Percentiles rank a stretch among this genome's conserved stretches.
Evolutionary conservation across 2,797 vertebrate genomes (phyloP).

Genomic region (Notoglanidium macrostoma): DNA sequence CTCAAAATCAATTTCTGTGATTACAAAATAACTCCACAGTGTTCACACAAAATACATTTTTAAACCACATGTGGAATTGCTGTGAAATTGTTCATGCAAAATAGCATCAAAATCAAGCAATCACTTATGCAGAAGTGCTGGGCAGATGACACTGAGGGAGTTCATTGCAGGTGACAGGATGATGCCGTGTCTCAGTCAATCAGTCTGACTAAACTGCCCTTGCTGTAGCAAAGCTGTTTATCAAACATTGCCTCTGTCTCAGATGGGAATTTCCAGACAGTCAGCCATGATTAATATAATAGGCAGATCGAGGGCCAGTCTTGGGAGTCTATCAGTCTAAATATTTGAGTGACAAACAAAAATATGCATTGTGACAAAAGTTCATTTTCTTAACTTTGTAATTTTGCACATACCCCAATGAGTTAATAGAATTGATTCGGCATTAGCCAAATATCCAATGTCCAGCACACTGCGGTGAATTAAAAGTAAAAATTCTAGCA

Average conservation of each 20-base stretch:
- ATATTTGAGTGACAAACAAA: conserved; percentile 58
- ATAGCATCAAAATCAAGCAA: not conserved
- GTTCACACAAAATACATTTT: not conserved
- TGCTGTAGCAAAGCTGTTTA: conserved; percentile 45
- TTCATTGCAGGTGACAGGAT: conserved; percentile 59
- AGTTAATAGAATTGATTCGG: conserved; percentile 22
- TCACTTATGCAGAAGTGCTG: conserved; percentile 33
- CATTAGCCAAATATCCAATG: not conserved
- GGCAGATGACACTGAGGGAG: conserved; percentile 32
- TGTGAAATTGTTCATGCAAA: conserved; percentile 27
- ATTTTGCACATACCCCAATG: not conserved
- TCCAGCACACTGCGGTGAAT: not conserved
- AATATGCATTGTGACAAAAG: conserved; percentile 61
- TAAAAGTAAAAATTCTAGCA: conserved; percentile 16
- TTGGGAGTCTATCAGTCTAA: conserved; percentile 45
- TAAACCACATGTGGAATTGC: not conserved
- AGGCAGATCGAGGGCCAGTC: conserved; percentile 37
- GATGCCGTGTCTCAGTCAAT: conserved; percentile 40
- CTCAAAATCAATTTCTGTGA: not conserved
- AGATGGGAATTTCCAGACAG: conserved; percentile 43
- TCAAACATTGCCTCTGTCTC: conserved; percentile 55
- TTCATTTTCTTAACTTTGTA: conserved; percentile 50
- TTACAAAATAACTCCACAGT: not conserved
- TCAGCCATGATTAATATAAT: conserved; percentile 55
- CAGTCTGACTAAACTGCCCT: conserved; percentile 47